phyloP scores from a whole-genome alignment of 2,888 invertebrate species.

The Brenthis ino region DNA sequence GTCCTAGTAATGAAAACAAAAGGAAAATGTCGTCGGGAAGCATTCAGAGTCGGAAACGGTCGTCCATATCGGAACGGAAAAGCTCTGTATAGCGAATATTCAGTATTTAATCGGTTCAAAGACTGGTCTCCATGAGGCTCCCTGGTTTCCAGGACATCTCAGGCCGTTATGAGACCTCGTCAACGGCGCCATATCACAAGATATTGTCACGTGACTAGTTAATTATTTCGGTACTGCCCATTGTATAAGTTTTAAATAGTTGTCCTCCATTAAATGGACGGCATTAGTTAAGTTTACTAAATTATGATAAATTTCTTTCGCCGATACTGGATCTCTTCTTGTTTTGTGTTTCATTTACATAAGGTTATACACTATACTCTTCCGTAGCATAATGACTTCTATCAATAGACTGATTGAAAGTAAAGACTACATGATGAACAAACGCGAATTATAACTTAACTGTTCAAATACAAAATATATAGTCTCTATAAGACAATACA shows the following conservation, averaged over 20 bases:
- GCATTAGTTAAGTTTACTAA: conserved; percentile 58
- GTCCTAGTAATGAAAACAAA: conserved; percentile 59
- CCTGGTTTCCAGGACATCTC: conserved; percentile 11
- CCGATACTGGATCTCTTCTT: conserved; percentile 37
- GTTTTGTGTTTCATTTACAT: conserved; percentile 23
- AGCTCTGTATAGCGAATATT: conserved; percentile 70
- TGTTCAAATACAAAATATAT: neutral
- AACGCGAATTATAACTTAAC: conserved; percentile 7
- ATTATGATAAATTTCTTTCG: conserved; percentile 52
- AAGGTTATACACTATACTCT: conserved; percentile 21
- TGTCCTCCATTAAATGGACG: conserved; percentile 73
- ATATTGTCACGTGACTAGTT: conserved; percentile 47
- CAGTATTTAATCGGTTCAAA: conserved; percentile 38
- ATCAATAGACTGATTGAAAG: conserved; percentile 31
- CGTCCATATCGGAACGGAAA: conserved; percentile 74
- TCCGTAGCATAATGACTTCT: conserved; percentile 17
- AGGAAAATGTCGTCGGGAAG: conserved; percentile 79
- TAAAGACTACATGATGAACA: conserved; percentile 26
- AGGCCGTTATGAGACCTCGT: conserved; percentile 15
- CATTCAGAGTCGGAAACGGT: conserved; percentile 71
- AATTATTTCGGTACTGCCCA: conserved; percentile 52
- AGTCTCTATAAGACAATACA: neutral
- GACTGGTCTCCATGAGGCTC: conserved; percentile 46
- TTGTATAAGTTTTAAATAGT: conserved; percentile 52
- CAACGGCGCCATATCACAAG: conserved; percentile 52